These are phyloP conservation scores for Deroplatys truncata DNA, from an alignment of 2,888 invertebrate species.

Conservation along the genomic window DNA sequence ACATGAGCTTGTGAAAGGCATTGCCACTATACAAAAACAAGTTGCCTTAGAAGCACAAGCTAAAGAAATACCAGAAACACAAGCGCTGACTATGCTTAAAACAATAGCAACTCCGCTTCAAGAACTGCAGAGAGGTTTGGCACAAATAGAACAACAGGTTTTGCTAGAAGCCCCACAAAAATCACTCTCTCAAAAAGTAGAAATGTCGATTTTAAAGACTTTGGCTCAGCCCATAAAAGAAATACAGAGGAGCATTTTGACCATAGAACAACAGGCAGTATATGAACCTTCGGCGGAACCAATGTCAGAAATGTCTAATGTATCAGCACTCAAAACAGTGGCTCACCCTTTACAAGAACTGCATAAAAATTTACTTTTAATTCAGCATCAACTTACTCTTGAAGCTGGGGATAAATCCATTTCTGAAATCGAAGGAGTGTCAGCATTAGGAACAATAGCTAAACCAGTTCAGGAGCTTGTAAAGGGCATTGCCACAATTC, in stretches of 20 bases:
- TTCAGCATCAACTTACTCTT: slow-evolving; percentile 7
- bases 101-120: not conserved
- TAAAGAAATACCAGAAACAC: slow-evolving; percentile 7
- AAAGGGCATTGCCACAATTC: slow-evolving; percentile 35
- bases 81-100: not conserved
- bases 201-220: slow-evolving; percentile 42
- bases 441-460: slow-evolving; percentile 43
- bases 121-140: not conserved
- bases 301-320: slow-evolving; percentile 14
- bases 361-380: slow-evolving; percentile 11
- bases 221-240: slow-evolving; percentile 40
- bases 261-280: slow-evolving; percentile 37
- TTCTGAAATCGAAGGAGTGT: not conserved
- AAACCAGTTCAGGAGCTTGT: slow-evolving; percentile 45
- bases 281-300: slow-evolving; percentile 29
- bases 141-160: slow-evolving; percentile 4
- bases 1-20: slow-evolving; percentile 41
- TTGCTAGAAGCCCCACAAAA: slow-evolving; percentile 7
- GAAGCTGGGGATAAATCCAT: slow-evolving; percentile 12
- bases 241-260: slow-evolving; percentile 39
- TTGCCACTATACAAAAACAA: slow-evolving; percentile 44
- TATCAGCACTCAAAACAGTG: slow-evolving; percentile 34
- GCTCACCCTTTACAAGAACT: slow-evolving; percentile 37
- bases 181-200: slow-evolving; percentile 34
- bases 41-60: slow-evolving; percentile 16